Evolutionary conservation across 2,113 vertebrate species (phyloP).

Genomic region (Mustela nigripes): DNA sequence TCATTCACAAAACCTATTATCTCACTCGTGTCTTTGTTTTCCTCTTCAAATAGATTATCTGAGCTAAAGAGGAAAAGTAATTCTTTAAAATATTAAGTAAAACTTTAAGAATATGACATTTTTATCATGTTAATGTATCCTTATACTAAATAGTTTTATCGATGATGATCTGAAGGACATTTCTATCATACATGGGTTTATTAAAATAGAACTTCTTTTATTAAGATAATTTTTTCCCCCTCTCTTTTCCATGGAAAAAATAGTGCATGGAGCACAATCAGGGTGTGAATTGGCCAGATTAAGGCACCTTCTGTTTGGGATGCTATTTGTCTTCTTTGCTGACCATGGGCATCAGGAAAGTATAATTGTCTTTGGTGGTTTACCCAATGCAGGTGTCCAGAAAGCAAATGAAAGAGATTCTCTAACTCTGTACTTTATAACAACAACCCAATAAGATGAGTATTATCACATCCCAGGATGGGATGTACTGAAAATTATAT

Average conservation of each 20-base stretch:
- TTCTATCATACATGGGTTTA: neutral
- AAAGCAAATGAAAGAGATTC: neutral
- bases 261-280: neutral
- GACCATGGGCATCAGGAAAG: neutral
- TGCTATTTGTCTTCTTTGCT: neutral
- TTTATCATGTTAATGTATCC: neutral
- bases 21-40: neutral
- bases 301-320: neutral
- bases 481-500: neutral
- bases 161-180: neutral
- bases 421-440: neutral
- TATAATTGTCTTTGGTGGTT: neutral
- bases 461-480: neutral
- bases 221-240: neutral
- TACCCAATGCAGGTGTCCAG: neutral
- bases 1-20: neutral
- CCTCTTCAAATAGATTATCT: neutral
- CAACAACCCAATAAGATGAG: neutral
- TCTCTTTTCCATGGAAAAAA: neutral
- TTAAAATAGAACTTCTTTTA: neutral
- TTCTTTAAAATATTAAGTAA: neutral
- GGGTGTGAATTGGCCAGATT: neutral
- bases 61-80: conserved; percentile 10
- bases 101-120: neutral
- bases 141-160: neutral